Base-by-base conservation (phyloP, 2,797 vertebrate genomes). In the Psittacula derbiana region DNA sequence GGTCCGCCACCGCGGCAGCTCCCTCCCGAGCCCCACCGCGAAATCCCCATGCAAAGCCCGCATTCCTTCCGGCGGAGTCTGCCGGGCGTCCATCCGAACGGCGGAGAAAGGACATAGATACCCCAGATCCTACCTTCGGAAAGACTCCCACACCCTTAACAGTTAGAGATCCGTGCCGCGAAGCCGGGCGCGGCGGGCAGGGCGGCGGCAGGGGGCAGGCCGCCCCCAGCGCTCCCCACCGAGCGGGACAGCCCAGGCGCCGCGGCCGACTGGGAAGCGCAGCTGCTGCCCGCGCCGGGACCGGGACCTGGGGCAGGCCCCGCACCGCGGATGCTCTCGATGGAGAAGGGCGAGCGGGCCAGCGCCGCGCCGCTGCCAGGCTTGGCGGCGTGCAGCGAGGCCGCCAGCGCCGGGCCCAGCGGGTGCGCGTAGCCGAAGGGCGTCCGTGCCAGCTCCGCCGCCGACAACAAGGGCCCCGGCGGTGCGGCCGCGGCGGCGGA, bases 311-410 rank as follows among this genome's bases (percentile, higher is more conserved):
- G 98, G 98, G 95, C 98, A 70, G 98, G 81, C 15, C 98, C 97
- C 67, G 98, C 98, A 14, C 99, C 99, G 94, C 99, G 99, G 97
- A 99, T 98, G 90, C 99, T 99, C 96, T 99, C 99, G 96, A 99
- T 99, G 97, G 99, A 99, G 98, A 99, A 99, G 36, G 99, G 98
- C 9, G 99, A 99, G 21, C 97, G 92, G 85, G 97, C 90, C 92
- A 98, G 89, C 16, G 95, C 92, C 33, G 89, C 61, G 50, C 94
- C 75, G 57, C 94, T 93, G 28, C 85, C 57, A 64, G 92, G 67
- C 79, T 96, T 97, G 80, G 95, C 91, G 81, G 98, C 97, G 84
- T 98, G 98, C 65, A 97, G 89, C 47, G 98, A 95, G 80, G 98
- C 83, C 40, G 88, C 94, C 92, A 98, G 95, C 14, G 97, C 97